Evolutionary conservation across 2,113 vertebrate genomes (phyloP).

Genomic region (Blennius ocellaris): DNA sequence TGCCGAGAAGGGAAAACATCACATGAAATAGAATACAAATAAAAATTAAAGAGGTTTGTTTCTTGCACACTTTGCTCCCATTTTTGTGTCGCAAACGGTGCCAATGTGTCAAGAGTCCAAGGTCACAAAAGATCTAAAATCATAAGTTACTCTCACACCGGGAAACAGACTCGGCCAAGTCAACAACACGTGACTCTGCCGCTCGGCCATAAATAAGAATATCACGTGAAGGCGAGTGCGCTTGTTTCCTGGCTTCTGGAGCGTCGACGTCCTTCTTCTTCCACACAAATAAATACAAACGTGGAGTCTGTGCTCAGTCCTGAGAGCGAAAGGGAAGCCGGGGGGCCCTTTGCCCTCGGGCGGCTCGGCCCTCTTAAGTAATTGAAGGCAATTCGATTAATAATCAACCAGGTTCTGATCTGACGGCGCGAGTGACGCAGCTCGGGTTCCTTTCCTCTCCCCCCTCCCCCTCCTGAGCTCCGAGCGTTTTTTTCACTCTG

Average conservation of each 20-base stretch:
- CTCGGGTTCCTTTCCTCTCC: conserved; percentile 59
- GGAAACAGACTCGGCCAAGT: too few relatives aligned
- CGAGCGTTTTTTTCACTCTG: conserved; percentile 2
- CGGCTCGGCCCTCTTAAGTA: conserved; percentile 38
- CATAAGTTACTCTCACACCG: conserved; percentile 47
- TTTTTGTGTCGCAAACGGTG: conserved; percentile 13
- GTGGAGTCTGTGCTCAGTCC: neutral
- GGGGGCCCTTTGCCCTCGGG: conserved; percentile 43
- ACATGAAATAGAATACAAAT: neutral
- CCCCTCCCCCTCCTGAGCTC: neutral
- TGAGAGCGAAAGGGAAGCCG: neutral
- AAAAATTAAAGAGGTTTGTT: neutral
- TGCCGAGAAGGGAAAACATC: conserved; percentile 27
- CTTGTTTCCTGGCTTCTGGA: neutral
- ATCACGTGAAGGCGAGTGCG: conserved; percentile 13
- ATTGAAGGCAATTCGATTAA: conserved; percentile 66
- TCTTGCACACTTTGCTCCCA: neutral
- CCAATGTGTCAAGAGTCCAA: neutral
- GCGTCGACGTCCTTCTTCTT: neutral
- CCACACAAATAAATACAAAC: conserved; percentile 21
- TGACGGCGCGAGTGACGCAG: neutral
- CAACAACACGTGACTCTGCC: conserved; percentile 16
- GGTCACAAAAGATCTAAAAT: conserved; percentile 18
- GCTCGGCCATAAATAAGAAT: conserved; percentile 62
- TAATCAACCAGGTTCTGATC: conserved; percentile 60